phyloP scores from a whole-genome alignment of 2,888 invertebrate species.

The Epinotia ramella region DNA sequence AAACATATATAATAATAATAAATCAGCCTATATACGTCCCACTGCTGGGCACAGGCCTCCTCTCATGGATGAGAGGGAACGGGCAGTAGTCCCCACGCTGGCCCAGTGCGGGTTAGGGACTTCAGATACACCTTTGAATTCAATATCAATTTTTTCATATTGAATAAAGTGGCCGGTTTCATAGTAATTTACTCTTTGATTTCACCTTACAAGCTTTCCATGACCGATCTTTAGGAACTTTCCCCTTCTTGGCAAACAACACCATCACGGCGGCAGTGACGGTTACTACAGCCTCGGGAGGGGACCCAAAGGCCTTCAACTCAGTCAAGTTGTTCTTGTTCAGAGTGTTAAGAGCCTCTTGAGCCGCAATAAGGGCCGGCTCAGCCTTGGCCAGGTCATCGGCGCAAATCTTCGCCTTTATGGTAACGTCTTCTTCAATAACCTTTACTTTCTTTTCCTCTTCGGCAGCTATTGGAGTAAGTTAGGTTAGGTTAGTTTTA shows the following conservation, averaged over 20 bases:
- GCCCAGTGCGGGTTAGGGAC: too few species aligned
- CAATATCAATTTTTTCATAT: too few species aligned
- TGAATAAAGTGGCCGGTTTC: too few species aligned
- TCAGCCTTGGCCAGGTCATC: constrained; percentile 96
- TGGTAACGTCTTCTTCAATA: constrained; percentile 94
- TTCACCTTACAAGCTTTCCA: constrained; percentile 95
- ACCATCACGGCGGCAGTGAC: constrained; percentile 95
- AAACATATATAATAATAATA: too few species aligned
- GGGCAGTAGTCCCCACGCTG: too few species aligned
- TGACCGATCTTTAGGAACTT: constrained; percentile 95
- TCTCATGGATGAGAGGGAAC: too few species aligned
- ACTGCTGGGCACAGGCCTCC: too few species aligned
- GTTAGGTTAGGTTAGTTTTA: too few species aligned
- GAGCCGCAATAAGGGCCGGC: constrained; percentile 95
- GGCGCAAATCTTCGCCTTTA: constrained; percentile 94
- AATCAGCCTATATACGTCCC: too few species aligned
- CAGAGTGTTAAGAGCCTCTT: constrained; percentile 95
- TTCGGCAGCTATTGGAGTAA: constrained; percentile 85
- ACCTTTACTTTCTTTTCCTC: constrained; percentile 96
- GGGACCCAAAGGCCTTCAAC: constrained; percentile 96
- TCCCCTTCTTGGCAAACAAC: constrained; percentile 92
- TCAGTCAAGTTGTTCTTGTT: constrained; percentile 98
- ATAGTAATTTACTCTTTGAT: not conserved
- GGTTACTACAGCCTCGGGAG: constrained; percentile 94
- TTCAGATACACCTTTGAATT: too few species aligned